A percentile compares a stretch with the other conserved stretches of the same genome.
Conservation (phyloP, 2,113 vertebrate species). For the Recurvirostra avosetta region DNA sequence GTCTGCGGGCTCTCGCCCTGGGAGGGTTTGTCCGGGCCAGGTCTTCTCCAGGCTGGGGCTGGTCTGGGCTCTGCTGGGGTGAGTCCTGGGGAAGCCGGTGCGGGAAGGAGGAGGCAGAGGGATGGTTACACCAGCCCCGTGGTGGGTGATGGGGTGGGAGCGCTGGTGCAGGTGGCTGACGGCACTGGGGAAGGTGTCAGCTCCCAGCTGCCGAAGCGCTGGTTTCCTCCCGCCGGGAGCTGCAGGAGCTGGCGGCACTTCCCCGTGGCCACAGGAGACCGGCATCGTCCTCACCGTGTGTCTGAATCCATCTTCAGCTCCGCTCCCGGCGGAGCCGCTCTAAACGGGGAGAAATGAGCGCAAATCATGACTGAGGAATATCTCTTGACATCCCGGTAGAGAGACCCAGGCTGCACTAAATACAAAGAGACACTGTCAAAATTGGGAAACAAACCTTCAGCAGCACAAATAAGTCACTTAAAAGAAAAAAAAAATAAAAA, state of each 20-base stretch:
- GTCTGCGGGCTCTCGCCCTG: rapidly evolving
- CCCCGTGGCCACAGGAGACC: not conserved
- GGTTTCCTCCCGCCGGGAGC: not conserved
- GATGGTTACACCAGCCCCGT: rapidly evolving
- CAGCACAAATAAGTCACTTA: not conserved
- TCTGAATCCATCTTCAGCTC: not conserved
- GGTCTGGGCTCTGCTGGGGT: not conserved
- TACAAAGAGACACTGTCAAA: not conserved
- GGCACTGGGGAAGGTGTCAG: not conserved
- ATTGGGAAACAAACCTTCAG: not conserved
- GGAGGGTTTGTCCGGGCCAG: not conserved
- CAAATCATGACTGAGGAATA: not conserved
- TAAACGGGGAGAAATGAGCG: not conserved
- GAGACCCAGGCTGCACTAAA: not conserved
- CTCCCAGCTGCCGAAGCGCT: not conserved
- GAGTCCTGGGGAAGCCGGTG: not conserved
- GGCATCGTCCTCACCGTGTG: rapidly evolving
- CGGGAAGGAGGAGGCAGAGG: not conserved
- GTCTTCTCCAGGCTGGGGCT: not conserved
- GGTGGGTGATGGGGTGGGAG: not conserved
- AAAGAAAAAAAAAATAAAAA: no score
- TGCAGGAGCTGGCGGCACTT: not conserved
- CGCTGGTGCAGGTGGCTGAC: rapidly evolving
- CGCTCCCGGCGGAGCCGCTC: not conserved
- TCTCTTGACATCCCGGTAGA: not conserved